These are phyloP conservation scores for Andrena praecox DNA, from an alignment of 2,888 invertebrate genomes.

Conservation along the genomic window DNA sequence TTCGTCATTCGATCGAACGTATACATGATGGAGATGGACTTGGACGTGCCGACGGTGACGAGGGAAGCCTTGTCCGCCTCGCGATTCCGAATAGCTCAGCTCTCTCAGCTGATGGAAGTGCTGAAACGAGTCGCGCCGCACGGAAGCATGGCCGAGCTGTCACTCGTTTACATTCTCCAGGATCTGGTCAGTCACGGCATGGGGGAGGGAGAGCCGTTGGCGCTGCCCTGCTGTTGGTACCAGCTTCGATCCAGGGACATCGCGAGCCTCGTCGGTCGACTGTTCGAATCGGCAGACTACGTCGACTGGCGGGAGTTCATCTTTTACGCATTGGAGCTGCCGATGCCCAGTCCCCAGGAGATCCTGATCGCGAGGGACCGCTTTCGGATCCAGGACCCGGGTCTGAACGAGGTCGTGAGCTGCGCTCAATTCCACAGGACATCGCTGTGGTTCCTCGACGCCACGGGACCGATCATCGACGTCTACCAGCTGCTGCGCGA, in stretches of 20 bases:
- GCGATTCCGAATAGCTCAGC: constrained; percentile 75
- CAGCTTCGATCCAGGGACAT: constrained; percentile 85
- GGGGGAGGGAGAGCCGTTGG: constrained; percentile 84
- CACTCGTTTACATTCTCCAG: constrained; percentile 86
- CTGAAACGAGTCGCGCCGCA: constrained; percentile 83
- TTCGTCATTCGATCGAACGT: constrained; percentile 86
- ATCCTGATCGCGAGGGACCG: constrained; percentile 85
- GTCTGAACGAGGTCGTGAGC: constrained; percentile 80
- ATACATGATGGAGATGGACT: constrained; percentile 75
- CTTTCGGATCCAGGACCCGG: constrained; percentile 86
- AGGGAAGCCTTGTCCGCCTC: constrained; percentile 55
- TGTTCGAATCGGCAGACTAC: constrained; percentile 87
- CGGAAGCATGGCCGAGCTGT: constrained; percentile 84
- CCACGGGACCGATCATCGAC: constrained; percentile 56
- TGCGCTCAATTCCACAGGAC: constrained; percentile 81
- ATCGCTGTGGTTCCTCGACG: constrained; percentile 84
- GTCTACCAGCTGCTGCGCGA: neutral
- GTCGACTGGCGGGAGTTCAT: constrained; percentile 90
- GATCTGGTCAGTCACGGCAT: constrained; percentile 86
- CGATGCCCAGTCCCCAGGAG: constrained; percentile 86
- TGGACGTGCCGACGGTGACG: constrained; percentile 29
- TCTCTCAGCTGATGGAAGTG: constrained; percentile 77
- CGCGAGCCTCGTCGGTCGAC: constrained; percentile 83
- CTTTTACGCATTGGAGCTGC: constrained; percentile 87
- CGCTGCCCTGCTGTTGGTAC: constrained; percentile 83